These are phyloP conservation scores for Axis porcinus DNA, from an alignment of 2,113 vertebrate genomes.

Conservation along the genomic window DNA sequence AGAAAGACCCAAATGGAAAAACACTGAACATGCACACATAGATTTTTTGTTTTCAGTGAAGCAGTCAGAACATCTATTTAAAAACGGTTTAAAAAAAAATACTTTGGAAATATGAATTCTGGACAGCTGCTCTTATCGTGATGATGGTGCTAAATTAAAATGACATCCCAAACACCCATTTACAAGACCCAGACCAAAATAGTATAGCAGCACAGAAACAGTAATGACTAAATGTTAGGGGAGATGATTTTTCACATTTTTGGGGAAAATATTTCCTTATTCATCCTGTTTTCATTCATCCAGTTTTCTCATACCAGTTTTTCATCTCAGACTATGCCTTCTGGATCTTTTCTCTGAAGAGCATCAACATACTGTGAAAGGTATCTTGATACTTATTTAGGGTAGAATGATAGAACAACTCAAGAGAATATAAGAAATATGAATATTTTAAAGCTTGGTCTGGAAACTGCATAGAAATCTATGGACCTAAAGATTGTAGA, in stretches of 20 bases:
- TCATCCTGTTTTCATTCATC: background rate
- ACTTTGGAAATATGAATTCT: slow-evolving; percentile 35
- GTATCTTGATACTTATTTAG: background rate
- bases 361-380: background rate
- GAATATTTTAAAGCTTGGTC: background rate
- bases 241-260: slow-evolving; percentile 32
- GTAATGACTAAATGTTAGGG: slow-evolving; percentile 28
- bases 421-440: background rate
- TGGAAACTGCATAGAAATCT: background rate
- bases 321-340: slow-evolving; percentile 38
- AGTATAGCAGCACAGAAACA: slow-evolving; percentile 17
- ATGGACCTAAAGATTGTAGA: background rate
- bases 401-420: background rate
- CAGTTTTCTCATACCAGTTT: background rate
- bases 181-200: slow-evolving; percentile 25
- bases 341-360: slow-evolving; percentile 46
- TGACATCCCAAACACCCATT: slow-evolving; percentile 23
- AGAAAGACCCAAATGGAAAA: background rate
- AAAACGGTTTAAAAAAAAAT: background rate
- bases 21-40: background rate
- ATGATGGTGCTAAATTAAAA: slow-evolving; percentile 53
- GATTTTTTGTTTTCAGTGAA: background rate
- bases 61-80: background rate
- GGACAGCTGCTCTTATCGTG: slow-evolving; percentile 19
- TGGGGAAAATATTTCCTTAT: background rate